These are phyloP conservation scores for Epinephelus awoara DNA, from an alignment of 2,797 vertebrate species.

Conservation along the genomic window DNA sequence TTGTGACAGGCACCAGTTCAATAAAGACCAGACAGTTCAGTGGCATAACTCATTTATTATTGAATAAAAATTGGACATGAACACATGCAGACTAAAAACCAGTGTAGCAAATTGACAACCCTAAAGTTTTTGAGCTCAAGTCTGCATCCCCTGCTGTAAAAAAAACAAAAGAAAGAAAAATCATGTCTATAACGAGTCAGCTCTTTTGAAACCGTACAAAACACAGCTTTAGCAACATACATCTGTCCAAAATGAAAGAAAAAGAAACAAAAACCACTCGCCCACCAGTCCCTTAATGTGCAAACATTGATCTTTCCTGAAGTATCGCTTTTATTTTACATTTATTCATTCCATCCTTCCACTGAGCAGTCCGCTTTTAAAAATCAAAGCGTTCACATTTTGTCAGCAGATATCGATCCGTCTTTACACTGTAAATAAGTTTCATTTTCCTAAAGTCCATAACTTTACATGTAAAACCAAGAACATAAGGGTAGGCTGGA, in stretches of 20 bases:
- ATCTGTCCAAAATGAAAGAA: slow-evolving; percentile 68
- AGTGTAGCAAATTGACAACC: slow-evolving; percentile 96
- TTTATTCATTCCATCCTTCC: slow-evolving; percentile 62
- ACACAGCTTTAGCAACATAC: slow-evolving; percentile 86
- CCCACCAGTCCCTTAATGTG: slow-evolving; percentile 90
- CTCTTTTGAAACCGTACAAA: slow-evolving; percentile 87
- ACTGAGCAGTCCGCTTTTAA: slow-evolving; percentile 86
- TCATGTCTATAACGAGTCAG: slow-evolving; percentile 80
- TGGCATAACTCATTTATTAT: slow-evolving; percentile 88
- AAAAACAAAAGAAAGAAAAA: slow-evolving; percentile 77
- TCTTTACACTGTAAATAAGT: slow-evolving; percentile 90
- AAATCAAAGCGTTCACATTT: slow-evolving; percentile 89
- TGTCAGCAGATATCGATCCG: slow-evolving; percentile 75
- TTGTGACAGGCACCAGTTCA: not conserved
- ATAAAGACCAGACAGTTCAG: slow-evolving; percentile 44
- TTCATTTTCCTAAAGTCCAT: slow-evolving; percentile 79
- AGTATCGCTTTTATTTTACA: slow-evolving; percentile 76
- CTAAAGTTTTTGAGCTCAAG: slow-evolving; percentile 93
- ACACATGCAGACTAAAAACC: slow-evolving; percentile 99
- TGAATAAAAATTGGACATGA: slow-evolving; percentile 95
- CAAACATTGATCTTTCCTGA: slow-evolving; percentile 90
- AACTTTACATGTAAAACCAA: slow-evolving; percentile 82
- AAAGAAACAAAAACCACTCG: slow-evolving; percentile 48
- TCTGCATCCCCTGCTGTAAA: slow-evolving; percentile 90
- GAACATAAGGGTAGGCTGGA: slow-evolving; percentile 50